phyloP scores from a whole-genome alignment of 2,888 invertebrate species.

The Celastrina argiolus region DNA sequence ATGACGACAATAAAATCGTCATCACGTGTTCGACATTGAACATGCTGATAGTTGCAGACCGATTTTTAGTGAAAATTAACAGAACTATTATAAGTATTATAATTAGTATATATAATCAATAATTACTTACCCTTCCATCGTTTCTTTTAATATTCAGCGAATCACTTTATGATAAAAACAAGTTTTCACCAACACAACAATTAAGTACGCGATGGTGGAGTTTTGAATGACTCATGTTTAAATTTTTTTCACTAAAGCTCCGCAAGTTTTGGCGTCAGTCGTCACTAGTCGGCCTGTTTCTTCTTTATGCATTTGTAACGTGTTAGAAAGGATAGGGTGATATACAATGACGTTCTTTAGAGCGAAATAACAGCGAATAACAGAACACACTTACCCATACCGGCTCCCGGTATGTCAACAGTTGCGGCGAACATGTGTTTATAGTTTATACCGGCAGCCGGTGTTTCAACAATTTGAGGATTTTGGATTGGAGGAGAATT shows the following conservation, averaged over 20 bases:
- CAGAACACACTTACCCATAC: slow-evolving; percentile 21
- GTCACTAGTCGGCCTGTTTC: slow-evolving; percentile 22
- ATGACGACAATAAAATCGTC: no score
- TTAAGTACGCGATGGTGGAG: not conserved
- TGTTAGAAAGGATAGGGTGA: slow-evolving; percentile 22
- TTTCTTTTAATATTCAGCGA: slow-evolving; percentile 14
- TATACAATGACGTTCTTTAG: slow-evolving; percentile 18
- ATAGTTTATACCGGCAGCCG: not conserved
- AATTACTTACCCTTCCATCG: slow-evolving; percentile 21
- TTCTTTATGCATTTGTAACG: slow-evolving; percentile 21
- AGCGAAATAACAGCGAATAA: no score
- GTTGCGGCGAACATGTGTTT: slow-evolving; percentile 7
- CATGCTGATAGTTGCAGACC: slow-evolving; percentile 18
- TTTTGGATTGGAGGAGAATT: no score
- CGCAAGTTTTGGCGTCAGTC: slow-evolving; percentile 13
- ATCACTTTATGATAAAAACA: not conserved
- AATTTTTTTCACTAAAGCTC: slow-evolving; percentile 21
- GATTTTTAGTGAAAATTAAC: slow-evolving; percentile 19
- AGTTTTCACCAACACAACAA: not conserved
- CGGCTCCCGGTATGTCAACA: slow-evolving; percentile 20
- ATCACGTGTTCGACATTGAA: no score
- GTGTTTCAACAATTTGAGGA: slow-evolving; percentile 12
- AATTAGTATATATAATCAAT: no score
- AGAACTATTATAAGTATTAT: slow-evolving; percentile 21
- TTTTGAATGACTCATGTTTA: slow-evolving; percentile 19